phyloP scores from a whole-genome alignment of 92 coral and sea anemone genomes.

The Pocillopora grandis region DNA sequence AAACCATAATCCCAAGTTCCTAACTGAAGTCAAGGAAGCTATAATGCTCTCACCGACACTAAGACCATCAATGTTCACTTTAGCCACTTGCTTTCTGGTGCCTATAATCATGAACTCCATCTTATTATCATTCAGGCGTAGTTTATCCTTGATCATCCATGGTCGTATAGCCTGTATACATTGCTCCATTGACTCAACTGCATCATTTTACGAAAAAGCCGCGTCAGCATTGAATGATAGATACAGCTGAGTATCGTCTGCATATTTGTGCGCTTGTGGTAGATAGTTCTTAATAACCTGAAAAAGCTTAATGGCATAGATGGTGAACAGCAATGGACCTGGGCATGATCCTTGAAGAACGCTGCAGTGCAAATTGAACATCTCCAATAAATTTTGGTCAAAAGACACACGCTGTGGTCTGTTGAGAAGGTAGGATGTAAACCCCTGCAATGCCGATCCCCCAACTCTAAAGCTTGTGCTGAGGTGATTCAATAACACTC shows the following conservation, averaged over 20 bases:
- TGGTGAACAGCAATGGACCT: background rate
- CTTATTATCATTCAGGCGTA: conserved; percentile 11
- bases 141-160: conserved; percentile 25
- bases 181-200: conserved; percentile 22
- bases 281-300: background rate
- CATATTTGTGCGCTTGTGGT: background rate
- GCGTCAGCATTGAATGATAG: conserved; percentile 23
- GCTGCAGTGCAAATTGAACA: background rate
- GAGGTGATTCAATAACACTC: background rate
- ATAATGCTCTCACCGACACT: conserved; percentile 7
- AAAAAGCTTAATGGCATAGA: conserved; percentile 29
- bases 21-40: too few relatives aligned
- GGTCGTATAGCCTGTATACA: background rate
- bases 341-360: conserved; percentile 13
- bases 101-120: background rate
- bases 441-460: background rate
- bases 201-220: background rate
- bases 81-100: background rate
- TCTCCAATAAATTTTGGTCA: background rate
- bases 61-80: conserved; percentile 5
- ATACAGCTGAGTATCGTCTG: conserved; percentile 20
- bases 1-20: too few relatives aligned
- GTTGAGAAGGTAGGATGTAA: background rate
- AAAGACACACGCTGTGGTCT: background rate
- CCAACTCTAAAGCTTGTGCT: background rate